A percentile compares a stretch with the other conserved stretches of the same genome.
Conservation (phyloP, 2,888 invertebrate genomes). For the Harmothoe impar region DNA sequence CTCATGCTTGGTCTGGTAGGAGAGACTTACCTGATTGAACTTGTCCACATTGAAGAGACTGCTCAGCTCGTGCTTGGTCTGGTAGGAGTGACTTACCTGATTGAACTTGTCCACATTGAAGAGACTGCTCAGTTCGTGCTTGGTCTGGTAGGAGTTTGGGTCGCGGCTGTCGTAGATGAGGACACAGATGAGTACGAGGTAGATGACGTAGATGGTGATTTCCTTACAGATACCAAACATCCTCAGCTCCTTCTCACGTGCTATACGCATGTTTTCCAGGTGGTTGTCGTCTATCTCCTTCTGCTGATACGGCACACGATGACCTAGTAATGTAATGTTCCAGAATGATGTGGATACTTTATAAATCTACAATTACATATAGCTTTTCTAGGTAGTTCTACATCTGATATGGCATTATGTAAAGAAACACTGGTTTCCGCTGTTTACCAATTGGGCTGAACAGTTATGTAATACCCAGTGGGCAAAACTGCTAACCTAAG, state of each 20-base stretch:
- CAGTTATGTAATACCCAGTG: no score
- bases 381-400: no score
- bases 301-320: slow-evolving; percentile 63
- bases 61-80: no score
- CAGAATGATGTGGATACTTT: background rate
- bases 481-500: no score
- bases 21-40: no score
- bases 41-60: no score
- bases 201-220: slow-evolving; percentile 82
- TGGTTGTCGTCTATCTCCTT: slow-evolving; percentile 67
- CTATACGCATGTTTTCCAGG: slow-evolving; percentile 80
- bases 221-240: slow-evolving; percentile 84
- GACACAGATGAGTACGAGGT: slow-evolving; percentile 83
- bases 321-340: slow-evolving; percentile 53
- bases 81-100: background rate
- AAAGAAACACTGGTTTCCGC: no score
- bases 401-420: no score
- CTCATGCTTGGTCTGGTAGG: no score
- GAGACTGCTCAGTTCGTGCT: slow-evolving; percentile 79
- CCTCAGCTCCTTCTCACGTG: slow-evolving; percentile 83
- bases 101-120: background rate
- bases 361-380: background rate
- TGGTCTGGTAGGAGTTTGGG: slow-evolving; percentile 81
- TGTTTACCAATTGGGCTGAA: no score
- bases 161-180: slow-evolving; percentile 83